These are phyloP conservation scores for Protomyctophum bolini DNA, from an alignment of 2,113 vertebrate genomes.

Conservation along the genomic window DNA sequence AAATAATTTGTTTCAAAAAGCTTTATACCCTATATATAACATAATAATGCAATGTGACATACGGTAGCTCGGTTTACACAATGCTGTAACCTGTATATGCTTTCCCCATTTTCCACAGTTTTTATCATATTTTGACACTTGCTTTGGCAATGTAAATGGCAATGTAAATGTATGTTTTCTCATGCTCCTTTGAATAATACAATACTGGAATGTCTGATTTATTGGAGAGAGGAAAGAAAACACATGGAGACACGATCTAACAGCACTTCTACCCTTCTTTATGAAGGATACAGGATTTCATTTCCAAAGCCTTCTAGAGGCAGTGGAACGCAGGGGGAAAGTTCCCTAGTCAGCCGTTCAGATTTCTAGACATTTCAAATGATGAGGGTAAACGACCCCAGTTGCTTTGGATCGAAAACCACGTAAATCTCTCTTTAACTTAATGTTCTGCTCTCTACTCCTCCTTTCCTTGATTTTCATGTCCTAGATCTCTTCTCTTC, in stretches of 20 bases:
- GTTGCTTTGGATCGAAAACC: conserved; percentile 3
- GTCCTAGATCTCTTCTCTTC: background rate
- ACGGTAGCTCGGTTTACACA: too few relatives aligned
- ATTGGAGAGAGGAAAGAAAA: conserved; percentile 10
- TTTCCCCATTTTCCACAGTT: too few relatives aligned
- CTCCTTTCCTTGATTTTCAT: conserved; percentile 8
- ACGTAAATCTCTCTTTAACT: background rate
- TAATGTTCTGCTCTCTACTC: background rate
- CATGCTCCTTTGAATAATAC: too few relatives aligned
- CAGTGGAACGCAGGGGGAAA: background rate
- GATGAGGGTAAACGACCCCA: background rate
- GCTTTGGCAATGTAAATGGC: too few relatives aligned
- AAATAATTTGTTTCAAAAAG: too few relatives aligned
- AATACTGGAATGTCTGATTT: conserved; percentile 18
- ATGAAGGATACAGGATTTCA: background rate
- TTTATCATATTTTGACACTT: too few relatives aligned
- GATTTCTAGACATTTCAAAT: conserved; percentile 28
- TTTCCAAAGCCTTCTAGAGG: background rate
- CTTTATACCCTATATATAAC: too few relatives aligned
- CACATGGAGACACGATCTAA: conserved; percentile 18
- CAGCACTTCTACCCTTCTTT: too few relatives aligned
- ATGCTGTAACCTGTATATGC: too few relatives aligned
- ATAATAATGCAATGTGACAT: too few relatives aligned
- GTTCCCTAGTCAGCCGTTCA: conserved; percentile 15
- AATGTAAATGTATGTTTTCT: too few relatives aligned